Conservation (phyloP, 2,113 vertebrate species). For the Astur gentilis region DNA sequence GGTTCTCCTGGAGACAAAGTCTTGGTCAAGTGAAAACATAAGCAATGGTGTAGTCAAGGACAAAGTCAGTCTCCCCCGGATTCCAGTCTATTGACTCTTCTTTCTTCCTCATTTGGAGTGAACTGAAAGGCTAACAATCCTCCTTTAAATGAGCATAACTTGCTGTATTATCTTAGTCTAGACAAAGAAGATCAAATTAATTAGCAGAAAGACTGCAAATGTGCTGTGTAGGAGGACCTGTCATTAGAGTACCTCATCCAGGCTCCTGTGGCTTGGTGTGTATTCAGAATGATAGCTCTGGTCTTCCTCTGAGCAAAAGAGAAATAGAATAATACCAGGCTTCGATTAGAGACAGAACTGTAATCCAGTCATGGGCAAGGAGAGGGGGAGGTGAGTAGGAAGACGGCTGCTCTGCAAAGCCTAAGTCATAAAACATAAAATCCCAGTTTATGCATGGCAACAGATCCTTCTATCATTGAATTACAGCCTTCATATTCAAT, state of each 20-base stretch:
- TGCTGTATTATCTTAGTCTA: slow-evolving; percentile 63
- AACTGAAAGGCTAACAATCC: not conserved
- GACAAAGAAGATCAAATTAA: slow-evolving; percentile 72
- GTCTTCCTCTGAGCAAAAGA: slow-evolving; percentile 56
- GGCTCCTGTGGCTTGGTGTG: slow-evolving; percentile 71
- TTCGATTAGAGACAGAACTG: slow-evolving; percentile 66
- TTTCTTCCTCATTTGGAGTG: slow-evolving; percentile 41
- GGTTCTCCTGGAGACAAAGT: slow-evolving; percentile 37
- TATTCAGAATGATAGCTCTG: slow-evolving; percentile 60
- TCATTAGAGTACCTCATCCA: slow-evolving; percentile 66
- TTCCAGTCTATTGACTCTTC: slow-evolving; percentile 41
- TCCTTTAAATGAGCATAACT: slow-evolving; percentile 27
- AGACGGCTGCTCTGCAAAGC: slow-evolving; percentile 22
- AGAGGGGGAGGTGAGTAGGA: slow-evolving; percentile 16
- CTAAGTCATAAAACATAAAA: slow-evolving; percentile 61
- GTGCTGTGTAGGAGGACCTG: slow-evolving; percentile 69
- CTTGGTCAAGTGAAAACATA: slow-evolving; percentile 53
- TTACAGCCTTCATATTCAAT: slow-evolving; percentile 44
- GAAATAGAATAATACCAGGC: slow-evolving; percentile 62
- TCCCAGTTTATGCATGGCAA: slow-evolving; percentile 31
- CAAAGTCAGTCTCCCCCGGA: slow-evolving; percentile 42
- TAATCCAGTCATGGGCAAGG: slow-evolving; percentile 43
- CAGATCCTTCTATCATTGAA: slow-evolving; percentile 24
- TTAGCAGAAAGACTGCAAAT: slow-evolving; percentile 68
- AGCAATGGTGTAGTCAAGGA: slow-evolving; percentile 51